These are phyloP conservation scores for Biston betularia DNA, from an alignment of 2,888 invertebrate species.

Conservation along the genomic window DNA sequence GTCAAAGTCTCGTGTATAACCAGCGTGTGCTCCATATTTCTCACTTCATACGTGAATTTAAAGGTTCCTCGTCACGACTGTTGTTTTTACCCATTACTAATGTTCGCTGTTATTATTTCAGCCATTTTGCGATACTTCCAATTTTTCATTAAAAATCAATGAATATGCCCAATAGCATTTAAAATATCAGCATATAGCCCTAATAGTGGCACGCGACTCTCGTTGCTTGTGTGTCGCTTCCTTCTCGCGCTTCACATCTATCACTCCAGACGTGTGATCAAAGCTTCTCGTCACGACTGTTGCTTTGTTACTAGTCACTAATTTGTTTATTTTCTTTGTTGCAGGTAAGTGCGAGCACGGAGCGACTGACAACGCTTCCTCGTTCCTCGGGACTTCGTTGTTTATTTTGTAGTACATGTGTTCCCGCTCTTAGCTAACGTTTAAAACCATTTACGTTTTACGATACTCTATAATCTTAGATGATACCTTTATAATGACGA, in stretches of 20 bases:
- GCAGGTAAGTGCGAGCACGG: slow-evolving; percentile 18
- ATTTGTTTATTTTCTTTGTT: slow-evolving; percentile 24
- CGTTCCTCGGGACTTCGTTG: slow-evolving; percentile 6
- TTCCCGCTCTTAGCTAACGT: slow-evolving; percentile 3
- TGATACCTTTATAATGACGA: slow-evolving; percentile 9
- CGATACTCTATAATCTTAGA: neutral
- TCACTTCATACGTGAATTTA: no score
- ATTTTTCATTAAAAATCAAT: neutral
- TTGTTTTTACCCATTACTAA: no score
- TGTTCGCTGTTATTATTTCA: no score
- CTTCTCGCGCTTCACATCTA: neutral
- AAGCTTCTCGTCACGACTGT: slow-evolving; percentile 21
- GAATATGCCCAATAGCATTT: no score
- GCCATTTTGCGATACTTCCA: neutral
- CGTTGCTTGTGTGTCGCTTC: neutral
- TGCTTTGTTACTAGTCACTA: slow-evolving; percentile 15
- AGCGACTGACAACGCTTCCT: slow-evolving; percentile 12
- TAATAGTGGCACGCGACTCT: neutral
- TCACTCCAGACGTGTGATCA: slow-evolving; percentile 8
- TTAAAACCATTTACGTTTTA: neutral
- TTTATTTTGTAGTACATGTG: slow-evolving; percentile 9
- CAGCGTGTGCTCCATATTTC: no score
- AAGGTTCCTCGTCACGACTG: no score
- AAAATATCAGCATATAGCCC: neutral
- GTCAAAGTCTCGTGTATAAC: no score